phyloP scores from a whole-genome alignment of 2,888 invertebrate genomes.

The Lasioglossum villosulum region DNA sequence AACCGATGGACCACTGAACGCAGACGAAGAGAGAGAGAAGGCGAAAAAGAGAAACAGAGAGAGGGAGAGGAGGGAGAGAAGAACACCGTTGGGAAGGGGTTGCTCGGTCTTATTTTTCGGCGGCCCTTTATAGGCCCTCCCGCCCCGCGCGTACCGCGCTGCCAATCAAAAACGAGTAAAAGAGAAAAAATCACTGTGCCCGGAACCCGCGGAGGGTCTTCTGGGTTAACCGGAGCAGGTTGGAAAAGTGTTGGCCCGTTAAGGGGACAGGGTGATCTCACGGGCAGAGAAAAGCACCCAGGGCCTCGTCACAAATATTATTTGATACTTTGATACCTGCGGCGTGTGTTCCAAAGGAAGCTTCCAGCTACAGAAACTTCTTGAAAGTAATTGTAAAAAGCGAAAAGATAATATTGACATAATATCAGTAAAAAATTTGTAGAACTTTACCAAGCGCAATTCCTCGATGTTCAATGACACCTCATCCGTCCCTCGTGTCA shows the following conservation, averaged over 20 bases:
- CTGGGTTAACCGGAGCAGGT: slow-evolving; percentile 72
- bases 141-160: slow-evolving; percentile 72
- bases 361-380: too few species aligned
- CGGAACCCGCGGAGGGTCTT: slow-evolving; percentile 80
- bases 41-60: slow-evolving; percentile 44
- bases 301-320: neutral
- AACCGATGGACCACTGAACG: slow-evolving; percentile 36
- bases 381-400: too few species aligned
- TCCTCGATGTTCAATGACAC: too few species aligned
- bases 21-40: slow-evolving; percentile 58
- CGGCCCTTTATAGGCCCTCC: slow-evolving; percentile 80
- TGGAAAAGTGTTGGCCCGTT: slow-evolving; percentile 79
- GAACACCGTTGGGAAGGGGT: slow-evolving; percentile 56
- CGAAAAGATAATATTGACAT: too few species aligned
- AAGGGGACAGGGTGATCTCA: slow-evolving; percentile 22
- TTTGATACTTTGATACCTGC: neutral
- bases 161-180: slow-evolving; percentile 83
- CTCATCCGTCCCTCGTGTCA: too few species aligned
- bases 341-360: too few species aligned
- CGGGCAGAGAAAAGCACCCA: neutral
- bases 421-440: too few species aligned
- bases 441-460: too few species aligned
- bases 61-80: slow-evolving; percentile 25
- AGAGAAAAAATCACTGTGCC: slow-evolving; percentile 81
- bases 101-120: slow-evolving; percentile 81